These are phyloP conservation scores for Chironomus tentans DNA, from an alignment of 2,888 invertebrate species.

Conservation along the genomic window DNA sequence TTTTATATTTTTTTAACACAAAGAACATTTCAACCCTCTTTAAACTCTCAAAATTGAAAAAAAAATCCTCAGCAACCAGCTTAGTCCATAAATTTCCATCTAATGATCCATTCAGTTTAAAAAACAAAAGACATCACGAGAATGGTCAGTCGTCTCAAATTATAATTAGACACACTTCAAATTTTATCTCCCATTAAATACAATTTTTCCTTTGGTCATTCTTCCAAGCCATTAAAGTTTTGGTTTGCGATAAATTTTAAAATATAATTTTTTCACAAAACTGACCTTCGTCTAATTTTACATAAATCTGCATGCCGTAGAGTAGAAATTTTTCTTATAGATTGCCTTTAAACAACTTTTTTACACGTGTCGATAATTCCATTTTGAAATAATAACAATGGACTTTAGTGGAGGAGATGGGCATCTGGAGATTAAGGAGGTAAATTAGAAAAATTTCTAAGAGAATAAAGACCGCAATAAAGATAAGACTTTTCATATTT, in stretches of 20 bases:
- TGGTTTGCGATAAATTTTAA: background rate
- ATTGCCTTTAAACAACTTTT: background rate
- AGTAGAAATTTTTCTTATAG: no score
- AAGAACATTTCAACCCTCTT: no score
- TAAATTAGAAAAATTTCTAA: background rate
- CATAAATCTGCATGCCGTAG: background rate
- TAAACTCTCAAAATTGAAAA: no score
- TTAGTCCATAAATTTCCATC: no score
- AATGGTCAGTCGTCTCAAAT: no score
- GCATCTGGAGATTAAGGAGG: constrained; percentile 4
- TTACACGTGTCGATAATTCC: background rate
- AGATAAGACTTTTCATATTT: no score
- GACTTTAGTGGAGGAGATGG: background rate
- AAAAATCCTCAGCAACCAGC: no score
- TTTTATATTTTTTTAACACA: no score
- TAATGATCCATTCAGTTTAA: no score
- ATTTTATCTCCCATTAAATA: background rate
- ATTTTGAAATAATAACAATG: background rate
- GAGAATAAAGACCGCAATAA: no score
- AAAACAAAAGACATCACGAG: no score
- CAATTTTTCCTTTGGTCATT: constrained; percentile 14
- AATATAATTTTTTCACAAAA: background rate
- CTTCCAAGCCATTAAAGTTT: constrained; percentile 13
- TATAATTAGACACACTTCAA: background rate
- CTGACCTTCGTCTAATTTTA: background rate